phyloP scores from a whole-genome alignment of 2,888 invertebrate species.

The Brachyptera risi region DNA sequence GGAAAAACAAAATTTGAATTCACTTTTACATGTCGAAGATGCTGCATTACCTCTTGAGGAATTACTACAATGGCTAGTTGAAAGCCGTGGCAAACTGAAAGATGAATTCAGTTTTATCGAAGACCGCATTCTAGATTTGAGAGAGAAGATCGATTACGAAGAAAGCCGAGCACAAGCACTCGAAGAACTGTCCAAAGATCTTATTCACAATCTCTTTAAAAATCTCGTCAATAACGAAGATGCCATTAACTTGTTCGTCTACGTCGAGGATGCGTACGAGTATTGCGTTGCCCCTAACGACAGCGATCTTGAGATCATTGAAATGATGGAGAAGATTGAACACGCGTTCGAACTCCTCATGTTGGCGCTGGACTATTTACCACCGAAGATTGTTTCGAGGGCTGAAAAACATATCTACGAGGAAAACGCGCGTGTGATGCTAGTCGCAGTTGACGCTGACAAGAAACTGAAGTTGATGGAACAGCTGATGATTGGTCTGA shows the following conservation, averaged over 20 bases:
- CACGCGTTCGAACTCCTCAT: conserved; percentile 48
- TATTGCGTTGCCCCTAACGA: conserved; percentile 55
- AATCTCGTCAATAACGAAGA: conserved; percentile 53
- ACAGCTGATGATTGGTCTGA: conserved; percentile 47
- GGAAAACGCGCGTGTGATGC: conserved; percentile 50
- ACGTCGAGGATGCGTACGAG: conserved; percentile 62
- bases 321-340: conserved; percentile 59
- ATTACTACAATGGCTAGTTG: conserved; percentile 48
- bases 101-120: conserved; percentile 43
- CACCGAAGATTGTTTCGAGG: conserved; percentile 50
- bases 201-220: conserved; percentile 55
- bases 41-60: conserved; percentile 51
- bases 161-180: conserved; percentile 45
- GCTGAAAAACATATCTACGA: conserved; percentile 52
- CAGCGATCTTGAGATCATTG: conserved; percentile 51
- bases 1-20: conserved; percentile 60
- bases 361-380: conserved; percentile 53
- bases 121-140: conserved; percentile 44
- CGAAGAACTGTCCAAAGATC: conserved; percentile 50
- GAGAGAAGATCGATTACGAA: conserved; percentile 30
- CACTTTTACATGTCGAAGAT: conserved; percentile 57
- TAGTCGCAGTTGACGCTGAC: conserved; percentile 53
- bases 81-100: conserved; percentile 46
- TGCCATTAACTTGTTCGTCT: conserved; percentile 54
- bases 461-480: conserved; percentile 53